Percentiles rank a stretch among this genome's conserved stretches.
Conservation (phyloP, 2,113 vertebrate species). For the Bubo bubo region DNA sequence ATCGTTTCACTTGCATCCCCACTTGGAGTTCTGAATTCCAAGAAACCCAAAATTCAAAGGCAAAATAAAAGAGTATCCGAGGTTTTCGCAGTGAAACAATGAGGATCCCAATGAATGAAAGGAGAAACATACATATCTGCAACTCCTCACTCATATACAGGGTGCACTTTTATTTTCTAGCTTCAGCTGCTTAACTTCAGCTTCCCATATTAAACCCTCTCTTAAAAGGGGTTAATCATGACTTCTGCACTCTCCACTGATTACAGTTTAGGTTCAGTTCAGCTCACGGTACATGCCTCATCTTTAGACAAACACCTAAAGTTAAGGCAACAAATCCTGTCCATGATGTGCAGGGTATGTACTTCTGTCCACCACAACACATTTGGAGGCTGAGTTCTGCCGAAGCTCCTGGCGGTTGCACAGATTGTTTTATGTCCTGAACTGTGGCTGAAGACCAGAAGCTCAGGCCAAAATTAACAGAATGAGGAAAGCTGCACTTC, state of each 20-base stretch:
- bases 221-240: not conserved
- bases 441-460: not conserved
- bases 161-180: not conserved
- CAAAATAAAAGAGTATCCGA: not conserved
- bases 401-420: not conserved
- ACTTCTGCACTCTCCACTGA: not conserved
- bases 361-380: fast-evolving
- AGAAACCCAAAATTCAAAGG: not conserved
- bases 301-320: not conserved
- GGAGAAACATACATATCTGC: not conserved
- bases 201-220: not conserved
- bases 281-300: fast-evolving
- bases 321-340: not conserved
- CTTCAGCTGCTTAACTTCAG: not conserved
- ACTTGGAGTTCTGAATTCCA: not conserved
- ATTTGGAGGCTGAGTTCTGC: not conserved
- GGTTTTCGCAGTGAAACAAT: not conserved
- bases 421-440: not conserved
- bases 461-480: not conserved
- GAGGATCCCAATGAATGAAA: not conserved
- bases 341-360: not conserved
- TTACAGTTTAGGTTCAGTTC: not conserved
- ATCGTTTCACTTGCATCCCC: not conserved
- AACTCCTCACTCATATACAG: not conserved
- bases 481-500: not conserved